phyloP scores from a whole-genome alignment of 2,888 invertebrate genomes.

The Seira ritae region DNA sequence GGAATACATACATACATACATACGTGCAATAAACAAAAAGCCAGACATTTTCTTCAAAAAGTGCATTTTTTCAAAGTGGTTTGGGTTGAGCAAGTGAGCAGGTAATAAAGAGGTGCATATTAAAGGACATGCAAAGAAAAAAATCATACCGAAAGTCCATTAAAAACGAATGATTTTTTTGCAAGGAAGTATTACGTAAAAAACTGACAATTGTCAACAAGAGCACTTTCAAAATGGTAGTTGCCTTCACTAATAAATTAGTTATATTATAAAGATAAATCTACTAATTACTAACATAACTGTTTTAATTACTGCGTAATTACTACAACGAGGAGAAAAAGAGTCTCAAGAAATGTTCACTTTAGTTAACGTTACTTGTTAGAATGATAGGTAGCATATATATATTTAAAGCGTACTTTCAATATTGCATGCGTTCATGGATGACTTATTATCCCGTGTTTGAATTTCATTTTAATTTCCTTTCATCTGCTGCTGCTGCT shows the following conservation, averaged over 20 bases:
- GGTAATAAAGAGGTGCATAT: too few species aligned
- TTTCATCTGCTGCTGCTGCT: not conserved
- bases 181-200: not conserved
- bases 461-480: too few species aligned
- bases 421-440: too few species aligned
- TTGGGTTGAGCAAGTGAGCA: too few species aligned
- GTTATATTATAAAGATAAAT: not conserved
- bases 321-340: not conserved
- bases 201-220: constrained; percentile 61
- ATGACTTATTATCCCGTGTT: too few species aligned
- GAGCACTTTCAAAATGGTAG: constrained; percentile 64
- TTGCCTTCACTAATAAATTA: constrained; percentile 59
- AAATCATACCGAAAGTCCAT: not conserved
- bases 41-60: too few species aligned
- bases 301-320: too few species aligned
- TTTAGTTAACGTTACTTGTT: too few species aligned
- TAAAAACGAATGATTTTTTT: not conserved
- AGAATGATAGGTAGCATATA: too few species aligned
- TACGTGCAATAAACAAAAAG: not conserved
- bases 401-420: too few species aligned
- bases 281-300: not conserved
- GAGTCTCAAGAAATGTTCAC: constrained; percentile 4
- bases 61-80: too few species aligned
- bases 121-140: not conserved
- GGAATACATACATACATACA: too few species aligned